Evolutionary conservation across 2,888 invertebrate genomes (phyloP), one percentile per base, ranked within the genome.

Genomic region (Drosophila rubida): DNA sequence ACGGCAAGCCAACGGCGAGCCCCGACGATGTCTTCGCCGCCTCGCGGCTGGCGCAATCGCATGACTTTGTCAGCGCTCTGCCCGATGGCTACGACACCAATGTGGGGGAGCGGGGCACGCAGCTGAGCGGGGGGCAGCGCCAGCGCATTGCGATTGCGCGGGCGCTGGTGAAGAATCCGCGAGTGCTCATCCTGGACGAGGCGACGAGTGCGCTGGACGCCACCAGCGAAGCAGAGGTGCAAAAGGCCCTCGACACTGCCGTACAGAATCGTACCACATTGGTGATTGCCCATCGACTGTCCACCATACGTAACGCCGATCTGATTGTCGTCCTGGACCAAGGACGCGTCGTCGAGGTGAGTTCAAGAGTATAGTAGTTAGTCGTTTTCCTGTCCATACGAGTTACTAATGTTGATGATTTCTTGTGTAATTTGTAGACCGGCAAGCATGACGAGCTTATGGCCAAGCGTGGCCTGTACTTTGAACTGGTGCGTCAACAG

Each of bases 161-260:
- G 59, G 99, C 99, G 0, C 93, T 99, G 41, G 92, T 99, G 0
- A 99, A 98, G 91, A 95, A 97, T 90, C 98, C 99, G 0, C 94
- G 95, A 2, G 94, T 98, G 60, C 93, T 99, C 49, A 95, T 98
- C 87, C 91, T 99, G 62, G 99, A 99, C 91, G 99, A 99, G 93
- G 98, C 99, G 11, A 99, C 99, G 1, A 98, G 98, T 93, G 98
- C 98, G 1, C 92, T 98, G 73, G 98, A 98, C 93, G 95, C 97
- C 0, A 96, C 97, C 76, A 98, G 98, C 51, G 99, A 99, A 92
- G 95, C 96, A 83, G 93, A 96, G 25, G 98, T 98, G 0, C 98
- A 98, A 89, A 95, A 94, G 41, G 98, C 99, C 0, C 90, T 99
- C 48, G 98, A 98, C 87, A 94, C 94, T 8, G 97, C 96, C 0